Evolutionary conservation across 1,140 invertebrate genomes (phyloP), one percentile per base, ranked within the genome.

Genomic region (Subanguina moxae): DNA sequence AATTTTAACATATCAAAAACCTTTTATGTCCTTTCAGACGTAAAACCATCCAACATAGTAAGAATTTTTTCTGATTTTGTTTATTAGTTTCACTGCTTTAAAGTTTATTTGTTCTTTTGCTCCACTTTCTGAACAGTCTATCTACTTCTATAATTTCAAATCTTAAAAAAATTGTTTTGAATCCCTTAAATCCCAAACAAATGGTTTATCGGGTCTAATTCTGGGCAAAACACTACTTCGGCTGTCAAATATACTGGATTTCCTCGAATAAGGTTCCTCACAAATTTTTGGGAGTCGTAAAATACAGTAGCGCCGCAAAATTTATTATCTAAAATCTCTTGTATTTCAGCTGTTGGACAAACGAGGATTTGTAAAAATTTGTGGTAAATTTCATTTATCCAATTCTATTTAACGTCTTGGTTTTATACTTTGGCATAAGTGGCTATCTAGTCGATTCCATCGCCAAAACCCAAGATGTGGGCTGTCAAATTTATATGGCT

Each of bases 371-470:
- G 93, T 97, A 72, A 97, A 97, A 85, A 86, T 97, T 38, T 73
- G 71, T 87, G 71, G 48, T 52, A 25, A 7, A 25, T 52, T 52
- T 52, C n/a, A 21, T 52, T 7, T 3, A 25, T 52, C 3, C 48
- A 7, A 5, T 52, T 52, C 11, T 38, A 38, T 38, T 52, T 25
- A 7, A 52, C 3, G 48, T 25, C 23, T 7, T 52, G 11, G n/a
- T 19, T 52, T 7, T 7, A 52, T 3, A 73, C 48, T 73, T 73
- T 56, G 94, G 94, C 69, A 97, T 98, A 83, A 94, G 92, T 68
- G 94, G 94, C 0, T 92, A 95, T 83, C 85, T 98, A 66, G 92
- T 96, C 9, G 92, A 97, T 85, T 97, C 93, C 32, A 94, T 97
- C 80, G 94, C 94, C 17, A 89, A 90, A 80, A 97, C 94, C 9